Evolutionary conservation across 2,888 invertebrate species (phyloP), one percentile per base, ranked within the genome.

Genomic region (Orthosia cruda): DNA sequence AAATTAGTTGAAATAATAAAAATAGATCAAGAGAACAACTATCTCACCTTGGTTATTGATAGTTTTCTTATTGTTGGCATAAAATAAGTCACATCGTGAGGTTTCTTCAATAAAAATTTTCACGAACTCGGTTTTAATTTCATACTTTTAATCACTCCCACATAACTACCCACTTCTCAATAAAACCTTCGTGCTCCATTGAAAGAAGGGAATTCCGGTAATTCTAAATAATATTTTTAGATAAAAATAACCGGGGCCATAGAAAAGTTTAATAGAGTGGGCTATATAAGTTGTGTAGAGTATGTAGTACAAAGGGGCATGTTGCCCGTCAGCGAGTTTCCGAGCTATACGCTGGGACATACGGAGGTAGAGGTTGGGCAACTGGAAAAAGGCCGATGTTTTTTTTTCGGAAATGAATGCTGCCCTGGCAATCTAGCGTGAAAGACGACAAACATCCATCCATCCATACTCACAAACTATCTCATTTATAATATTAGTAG

Each of bases 231-330:
- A 76, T 69, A 76, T 66, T 61, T 79, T 69, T 52, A 59, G 52
- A 23, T 74, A 55, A 74, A 81, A 83, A 76, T 74, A 69, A 64
- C 70, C 71, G 70, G 71, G 76, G 59, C 61, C 63, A 77, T 80
- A 82, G 83, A 83, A 77, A 86, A 90, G 89, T 92, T 92, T 91
- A 92, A 92, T 91, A 91, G 90, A 89, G 87, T 83, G 75, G 74
- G 70, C 80, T 86, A 72, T 88, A 77, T 84, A 85, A 84, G 74
- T 71, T 84, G 81, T 84, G 77, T 87, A 71, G 80, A 88, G 80
- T 88, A 80, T 88, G 87, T 86, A 83, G 87, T 88, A 92, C 91
- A 92, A 93, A 93, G 91, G 91, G 84, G 89, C 88, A 89, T 91
- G 93, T 91, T 88, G 87, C 89, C 91, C 90, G 91, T 92, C 92